Evolutionary conservation across 2,113 vertebrate genomes (phyloP).

Genomic region (Oncorhynchus kisutch): DNA sequence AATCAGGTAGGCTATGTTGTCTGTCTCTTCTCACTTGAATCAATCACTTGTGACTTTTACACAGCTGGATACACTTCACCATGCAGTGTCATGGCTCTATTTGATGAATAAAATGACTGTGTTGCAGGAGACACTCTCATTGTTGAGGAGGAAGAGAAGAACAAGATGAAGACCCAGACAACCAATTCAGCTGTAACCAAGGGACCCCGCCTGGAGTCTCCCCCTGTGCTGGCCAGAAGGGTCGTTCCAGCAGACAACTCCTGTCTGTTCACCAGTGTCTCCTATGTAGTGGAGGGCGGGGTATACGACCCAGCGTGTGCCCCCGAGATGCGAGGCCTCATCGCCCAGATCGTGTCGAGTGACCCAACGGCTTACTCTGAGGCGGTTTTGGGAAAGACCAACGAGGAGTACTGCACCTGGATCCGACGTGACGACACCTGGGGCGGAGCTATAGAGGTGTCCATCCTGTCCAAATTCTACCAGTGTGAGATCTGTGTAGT

Average conservation of each 20-base stretch:
- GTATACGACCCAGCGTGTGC: slow-evolving; percentile 85
- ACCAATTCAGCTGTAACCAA: slow-evolving; percentile 66
- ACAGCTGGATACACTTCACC: neutral
- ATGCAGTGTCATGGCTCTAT: slow-evolving; percentile 8
- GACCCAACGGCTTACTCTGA: slow-evolving; percentile 87
- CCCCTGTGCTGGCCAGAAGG: slow-evolving; percentile 77
- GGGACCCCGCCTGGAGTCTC: slow-evolving; percentile 57
- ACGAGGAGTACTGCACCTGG: slow-evolving; percentile 93
- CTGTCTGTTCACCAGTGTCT: slow-evolving; percentile 96
- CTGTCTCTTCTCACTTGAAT: neutral
- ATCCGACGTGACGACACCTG: slow-evolving; percentile 90
- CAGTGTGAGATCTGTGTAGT: slow-evolving; percentile 97
- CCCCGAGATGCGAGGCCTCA: slow-evolving; percentile 90
- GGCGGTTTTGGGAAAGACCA: slow-evolving; percentile 90
- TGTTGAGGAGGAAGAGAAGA: slow-evolving; percentile 92
- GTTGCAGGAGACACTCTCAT: slow-evolving; percentile 92
- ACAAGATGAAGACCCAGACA: slow-evolving; percentile 73
- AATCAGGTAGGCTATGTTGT: slow-evolving; percentile 79
- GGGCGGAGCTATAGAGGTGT: slow-evolving; percentile 97
- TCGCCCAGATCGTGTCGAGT: slow-evolving; percentile 90
- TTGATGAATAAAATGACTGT: neutral
- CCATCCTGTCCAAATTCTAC: slow-evolving; percentile 94
- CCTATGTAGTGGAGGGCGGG: slow-evolving; percentile 92
- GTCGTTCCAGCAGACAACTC: slow-evolving; percentile 95
- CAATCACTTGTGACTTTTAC: neutral